Evolutionary conservation across 2,113 vertebrate species (phyloP), one percentile per base, ranked within the genome.

Genomic region (Cyanoderma ruficeps): DNA sequence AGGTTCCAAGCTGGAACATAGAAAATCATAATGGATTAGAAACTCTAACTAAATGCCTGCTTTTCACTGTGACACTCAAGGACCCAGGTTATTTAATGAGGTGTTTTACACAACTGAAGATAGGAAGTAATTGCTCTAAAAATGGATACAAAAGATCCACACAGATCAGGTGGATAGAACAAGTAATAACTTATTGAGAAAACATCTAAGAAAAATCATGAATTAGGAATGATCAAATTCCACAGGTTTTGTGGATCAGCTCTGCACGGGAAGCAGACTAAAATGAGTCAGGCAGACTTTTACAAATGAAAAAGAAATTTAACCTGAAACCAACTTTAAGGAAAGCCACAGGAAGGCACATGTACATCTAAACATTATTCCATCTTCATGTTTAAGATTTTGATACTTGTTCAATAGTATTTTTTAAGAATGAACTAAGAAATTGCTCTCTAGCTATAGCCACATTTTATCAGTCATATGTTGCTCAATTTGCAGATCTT

Each of bases 401-500:
- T 83, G 7, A 63, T 67, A 50, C 11, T 81, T 86, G 27, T 41
- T 88, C 8, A 6, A 17, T 71, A 93, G 50, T 72, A 69, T 33
- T 92, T 86, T 90, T 78, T 56, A 86, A 94, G 76, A 94, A 87
- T 56, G 1, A 95, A 67, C 24, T 60, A 92, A 90, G 37, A 67
- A 60, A 64, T 67, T 52, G 13, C 35, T 92, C 27, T 83, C 60
- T 84, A 89, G 76, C 60, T 94, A 41, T 53, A 78, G 30, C 18
- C 59, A 53, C 52, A 44, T 93, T 75, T 64, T 87, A 68, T 74
- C 69, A 41, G 52, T 91, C 64, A 75, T 74, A 81, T 24, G 22
- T 87, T 95, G 65, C 86, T 94, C 84, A 84, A 87, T 28, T 84
- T 94, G 91, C 52, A 87, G 13, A 81, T 68, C 31, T 92, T 95